Percentiles rank a stretch among this genome's conserved stretches.
Evolutionary conservation across 2,797 vertebrate genomes (phyloP).

Genomic region (Ara ararauna): DNA sequence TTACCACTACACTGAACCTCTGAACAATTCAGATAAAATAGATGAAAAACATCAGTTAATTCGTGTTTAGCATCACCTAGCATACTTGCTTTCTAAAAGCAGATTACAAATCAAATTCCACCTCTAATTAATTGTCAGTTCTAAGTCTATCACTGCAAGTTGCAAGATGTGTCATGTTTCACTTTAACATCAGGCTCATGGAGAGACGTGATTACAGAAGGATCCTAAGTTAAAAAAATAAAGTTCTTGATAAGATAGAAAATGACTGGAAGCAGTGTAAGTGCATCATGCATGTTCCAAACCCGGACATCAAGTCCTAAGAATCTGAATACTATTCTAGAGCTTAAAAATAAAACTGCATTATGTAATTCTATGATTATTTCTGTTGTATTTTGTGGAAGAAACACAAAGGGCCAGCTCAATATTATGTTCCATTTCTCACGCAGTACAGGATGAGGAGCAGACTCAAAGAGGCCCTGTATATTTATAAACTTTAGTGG

Average conservation of each 20-base stretch:
- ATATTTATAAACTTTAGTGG: background rate
- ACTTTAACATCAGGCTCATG: background rate
- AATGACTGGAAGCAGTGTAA: background rate
- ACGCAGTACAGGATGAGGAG: background rate
- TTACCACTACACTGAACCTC: background rate
- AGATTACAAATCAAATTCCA: background rate
- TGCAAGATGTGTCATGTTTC: background rate
- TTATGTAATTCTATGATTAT: background rate
- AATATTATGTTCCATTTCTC: background rate
- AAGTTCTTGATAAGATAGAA: background rate
- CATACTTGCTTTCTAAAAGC: background rate
- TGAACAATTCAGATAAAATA: background rate
- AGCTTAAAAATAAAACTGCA: background rate
- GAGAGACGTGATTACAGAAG: background rate
- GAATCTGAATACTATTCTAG: background rate
- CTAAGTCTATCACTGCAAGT: background rate
- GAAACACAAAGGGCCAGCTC: background rate
- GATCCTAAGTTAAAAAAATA: background rate
- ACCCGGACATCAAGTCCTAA: background rate
- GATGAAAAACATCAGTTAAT: background rate
- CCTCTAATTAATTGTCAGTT: background rate
- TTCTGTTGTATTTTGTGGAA: background rate
- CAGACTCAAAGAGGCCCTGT: background rate
- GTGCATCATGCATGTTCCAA: background rate
- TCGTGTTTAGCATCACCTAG: background rate